phyloP scores from a whole-genome alignment of 2,113 vertebrate species.

The Pachycephala philippinensis region DNA sequence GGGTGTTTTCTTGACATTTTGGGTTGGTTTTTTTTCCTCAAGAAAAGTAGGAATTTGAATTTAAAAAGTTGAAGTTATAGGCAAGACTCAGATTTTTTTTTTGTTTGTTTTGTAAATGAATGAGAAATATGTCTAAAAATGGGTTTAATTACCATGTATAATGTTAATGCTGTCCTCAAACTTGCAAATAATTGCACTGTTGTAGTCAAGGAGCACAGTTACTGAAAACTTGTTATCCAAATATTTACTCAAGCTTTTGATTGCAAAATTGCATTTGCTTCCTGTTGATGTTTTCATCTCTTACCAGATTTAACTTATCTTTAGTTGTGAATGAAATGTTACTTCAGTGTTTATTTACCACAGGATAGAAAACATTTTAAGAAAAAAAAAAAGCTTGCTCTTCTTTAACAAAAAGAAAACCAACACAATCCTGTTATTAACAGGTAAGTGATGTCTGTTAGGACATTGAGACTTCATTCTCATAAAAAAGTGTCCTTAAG shows the following conservation, averaged over 20 bases:
- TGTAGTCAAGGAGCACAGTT: neutral
- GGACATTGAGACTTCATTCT: neutral
- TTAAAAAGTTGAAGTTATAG: neutral
- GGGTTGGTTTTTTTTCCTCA: neutral
- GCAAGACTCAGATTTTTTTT: neutral
- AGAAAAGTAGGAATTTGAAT: neutral
- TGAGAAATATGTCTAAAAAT: neutral
- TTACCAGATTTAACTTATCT: neutral
- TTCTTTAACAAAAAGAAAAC: neutral
- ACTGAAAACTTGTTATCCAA: neutral
- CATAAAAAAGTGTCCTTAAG: neutral
- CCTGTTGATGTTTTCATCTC: neutral
- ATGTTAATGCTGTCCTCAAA: neutral
- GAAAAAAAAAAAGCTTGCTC: neutral
- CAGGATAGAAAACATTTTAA: neutral
- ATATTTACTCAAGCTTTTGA: constrained; percentile 2
- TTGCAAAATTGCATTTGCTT: neutral
- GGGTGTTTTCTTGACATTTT: neutral
- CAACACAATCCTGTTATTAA: neutral
- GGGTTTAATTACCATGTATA: neutral
- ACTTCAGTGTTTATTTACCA: neutral
- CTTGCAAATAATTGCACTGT: neutral
- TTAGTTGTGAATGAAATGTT: neutral
- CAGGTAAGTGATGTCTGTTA: neutral
- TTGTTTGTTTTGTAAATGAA: neutral